phyloP scores from a whole-genome alignment of 1,140 invertebrate species.

The Aplysia californica region DNA sequence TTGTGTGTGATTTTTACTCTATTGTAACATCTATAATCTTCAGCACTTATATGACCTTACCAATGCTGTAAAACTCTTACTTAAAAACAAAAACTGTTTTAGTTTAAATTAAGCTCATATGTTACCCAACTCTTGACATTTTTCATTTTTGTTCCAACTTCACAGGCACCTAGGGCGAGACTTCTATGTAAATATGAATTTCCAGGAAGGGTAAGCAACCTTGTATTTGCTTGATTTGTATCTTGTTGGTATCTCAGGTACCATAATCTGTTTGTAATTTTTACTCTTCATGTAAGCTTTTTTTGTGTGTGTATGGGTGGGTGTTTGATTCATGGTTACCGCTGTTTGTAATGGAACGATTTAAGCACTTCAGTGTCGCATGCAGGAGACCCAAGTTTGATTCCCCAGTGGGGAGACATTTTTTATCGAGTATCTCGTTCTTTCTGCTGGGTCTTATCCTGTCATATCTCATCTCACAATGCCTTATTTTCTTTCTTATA shows the following conservation, averaged over 20 bases:
- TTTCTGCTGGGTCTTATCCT: background rate
- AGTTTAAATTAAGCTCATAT: too few species aligned
- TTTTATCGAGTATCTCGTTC: too few species aligned
- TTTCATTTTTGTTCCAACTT: conserved; percentile 30
- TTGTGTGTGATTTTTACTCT: too few species aligned
- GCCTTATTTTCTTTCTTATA: too few species aligned
- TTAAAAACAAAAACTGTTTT: too few species aligned
- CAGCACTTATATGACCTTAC: too few species aligned
- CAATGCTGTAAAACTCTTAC: too few species aligned
- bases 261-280: background rate
- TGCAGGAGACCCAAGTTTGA: background rate
- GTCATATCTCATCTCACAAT: background rate
- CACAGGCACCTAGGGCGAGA: conserved; percentile 60
- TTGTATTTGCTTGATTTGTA: too few species aligned
- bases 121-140: too few species aligned
- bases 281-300: background rate
- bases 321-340: background rate
- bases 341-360: background rate
- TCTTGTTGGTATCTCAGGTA: background rate
- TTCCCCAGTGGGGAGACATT: too few species aligned
- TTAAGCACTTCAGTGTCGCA: too few species aligned
- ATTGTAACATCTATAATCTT: too few species aligned
- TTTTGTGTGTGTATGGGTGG: background rate
- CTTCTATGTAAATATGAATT: conserved; percentile 63
- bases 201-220: conserved; percentile 56